Evolutionary conservation across 23 tunicate genomes (phyloP).

Genomic region (Diplosoma virens): DNA sequence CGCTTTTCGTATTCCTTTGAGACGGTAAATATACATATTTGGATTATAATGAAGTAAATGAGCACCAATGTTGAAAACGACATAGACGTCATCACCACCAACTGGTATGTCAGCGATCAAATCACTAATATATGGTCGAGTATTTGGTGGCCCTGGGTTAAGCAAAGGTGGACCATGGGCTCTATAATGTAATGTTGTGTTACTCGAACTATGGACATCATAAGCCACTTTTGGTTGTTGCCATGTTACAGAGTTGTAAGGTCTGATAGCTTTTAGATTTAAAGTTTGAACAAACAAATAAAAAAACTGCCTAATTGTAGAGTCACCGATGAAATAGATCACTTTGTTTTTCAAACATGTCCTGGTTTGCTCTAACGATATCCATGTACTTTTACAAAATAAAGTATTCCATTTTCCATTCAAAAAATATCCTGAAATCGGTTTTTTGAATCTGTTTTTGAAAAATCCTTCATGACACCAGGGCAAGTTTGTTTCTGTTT

Average conservation of each 20-base stretch:
- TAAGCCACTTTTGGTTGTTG: conserved; percentile 31
- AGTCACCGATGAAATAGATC: conserved; percentile 64
- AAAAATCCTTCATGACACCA: too few species aligned
- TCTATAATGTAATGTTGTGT: conserved; percentile 35
- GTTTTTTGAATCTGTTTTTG: background rate
- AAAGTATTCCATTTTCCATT: conserved; percentile 11
- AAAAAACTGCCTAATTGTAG: conserved; percentile 58
- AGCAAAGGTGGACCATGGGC: conserved; percentile 59
- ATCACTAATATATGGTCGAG: conserved; percentile 53
- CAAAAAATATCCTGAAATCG: conserved; percentile 8
- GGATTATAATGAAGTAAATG: conserved; percentile 34
- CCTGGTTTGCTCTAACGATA: background rate
- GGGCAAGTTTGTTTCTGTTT: too few species aligned
- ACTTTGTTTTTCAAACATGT: conserved; percentile 28
- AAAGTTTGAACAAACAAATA: background rate
- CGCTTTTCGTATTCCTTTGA: conserved; percentile 23
- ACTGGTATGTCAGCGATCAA: conserved; percentile 7
- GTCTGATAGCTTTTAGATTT: conserved; percentile 1
- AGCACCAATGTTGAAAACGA: conserved; percentile 35
- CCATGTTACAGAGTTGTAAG: conserved; percentile 31
- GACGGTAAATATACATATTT: conserved; percentile 11
- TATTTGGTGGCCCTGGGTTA: conserved; percentile 47
- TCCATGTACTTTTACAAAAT: background rate
- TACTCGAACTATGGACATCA: background rate
- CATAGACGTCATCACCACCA: background rate